Evolutionary conservation across 2,113 vertebrate genomes (phyloP).

Genomic region (Paradoxurus hermaphroditus): DNA sequence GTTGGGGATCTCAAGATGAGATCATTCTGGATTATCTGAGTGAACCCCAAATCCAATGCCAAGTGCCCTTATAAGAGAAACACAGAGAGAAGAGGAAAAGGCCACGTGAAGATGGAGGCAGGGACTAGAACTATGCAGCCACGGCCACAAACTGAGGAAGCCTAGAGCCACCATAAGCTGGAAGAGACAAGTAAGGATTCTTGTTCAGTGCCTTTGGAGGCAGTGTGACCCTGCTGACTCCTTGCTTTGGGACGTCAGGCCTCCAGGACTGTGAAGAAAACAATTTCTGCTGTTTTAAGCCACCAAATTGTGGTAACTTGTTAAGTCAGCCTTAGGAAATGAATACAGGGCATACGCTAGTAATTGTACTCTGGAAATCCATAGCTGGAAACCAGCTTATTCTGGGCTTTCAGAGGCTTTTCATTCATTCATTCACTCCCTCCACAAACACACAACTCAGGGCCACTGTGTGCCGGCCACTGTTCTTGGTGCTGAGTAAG

Average conservation of each 20-base stretch:
- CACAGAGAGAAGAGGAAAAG: not conserved
- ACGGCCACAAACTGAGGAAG: not conserved
- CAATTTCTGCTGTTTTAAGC: not conserved
- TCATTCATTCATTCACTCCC: not conserved
- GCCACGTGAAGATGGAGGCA: accelerated
- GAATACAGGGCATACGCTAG: not conserved
- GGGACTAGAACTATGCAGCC: not conserved
- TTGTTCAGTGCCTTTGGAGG: not conserved
- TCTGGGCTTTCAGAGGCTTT: not conserved
- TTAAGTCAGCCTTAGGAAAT: not conserved
- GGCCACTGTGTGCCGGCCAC: not conserved
- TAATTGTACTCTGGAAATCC: not conserved
- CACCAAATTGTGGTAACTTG: not conserved
- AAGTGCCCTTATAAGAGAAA: not conserved
- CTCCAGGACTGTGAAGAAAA: not conserved
- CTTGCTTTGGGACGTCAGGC: not conserved
- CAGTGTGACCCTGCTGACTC: accelerated
- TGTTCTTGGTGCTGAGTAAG: slow-evolving; percentile 43
- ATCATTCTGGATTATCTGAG: not conserved
- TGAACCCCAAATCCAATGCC: not conserved
- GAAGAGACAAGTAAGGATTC: not conserved
- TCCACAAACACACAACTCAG: not conserved
- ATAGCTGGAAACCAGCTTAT: not conserved
- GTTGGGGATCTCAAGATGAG: not conserved
- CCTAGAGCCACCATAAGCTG: not conserved